Conservation (phyloP, 2,113 vertebrate genomes). For the Myiopsitta monachus region DNA sequence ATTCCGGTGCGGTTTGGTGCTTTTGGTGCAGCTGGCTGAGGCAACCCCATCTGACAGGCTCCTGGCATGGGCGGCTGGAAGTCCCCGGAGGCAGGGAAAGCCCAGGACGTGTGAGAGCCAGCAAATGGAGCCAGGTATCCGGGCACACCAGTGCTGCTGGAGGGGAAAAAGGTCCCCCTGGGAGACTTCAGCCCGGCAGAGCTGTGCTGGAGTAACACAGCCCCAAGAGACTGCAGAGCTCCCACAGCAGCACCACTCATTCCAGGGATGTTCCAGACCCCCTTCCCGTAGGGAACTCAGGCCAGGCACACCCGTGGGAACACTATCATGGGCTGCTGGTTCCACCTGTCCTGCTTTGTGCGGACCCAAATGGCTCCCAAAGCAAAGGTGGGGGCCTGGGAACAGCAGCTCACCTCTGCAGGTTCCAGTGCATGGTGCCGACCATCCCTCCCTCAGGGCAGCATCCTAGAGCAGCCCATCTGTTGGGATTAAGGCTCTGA, state of each 20-base stretch:
- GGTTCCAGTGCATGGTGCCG: neutral
- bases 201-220: too few relatives aligned
- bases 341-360: neutral
- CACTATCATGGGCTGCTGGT: neutral
- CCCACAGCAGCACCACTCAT: neutral
- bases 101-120: neutral
- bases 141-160: too few relatives aligned
- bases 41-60: neutral
- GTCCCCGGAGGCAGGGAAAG: neutral
- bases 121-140: fast-evolving
- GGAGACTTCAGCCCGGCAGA: neutral
- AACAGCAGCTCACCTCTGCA: neutral
- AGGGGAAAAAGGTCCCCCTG: neutral
- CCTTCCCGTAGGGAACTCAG: neutral
- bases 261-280: neutral
- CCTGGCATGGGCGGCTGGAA: neutral
- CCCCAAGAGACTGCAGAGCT: neutral
- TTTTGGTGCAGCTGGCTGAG: neutral
- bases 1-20: neutral
- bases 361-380: too few relatives aligned
- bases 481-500: neutral
- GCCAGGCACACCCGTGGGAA: neutral
- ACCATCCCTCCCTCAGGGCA: too few relatives aligned
- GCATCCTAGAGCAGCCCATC: neutral
- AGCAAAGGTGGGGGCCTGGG: neutral